Evolutionary conservation across 2,797 vertebrate genomes (phyloP), one percentile per base, ranked within the genome.

Genomic region (Scolopax bukidnonensis): DNA sequence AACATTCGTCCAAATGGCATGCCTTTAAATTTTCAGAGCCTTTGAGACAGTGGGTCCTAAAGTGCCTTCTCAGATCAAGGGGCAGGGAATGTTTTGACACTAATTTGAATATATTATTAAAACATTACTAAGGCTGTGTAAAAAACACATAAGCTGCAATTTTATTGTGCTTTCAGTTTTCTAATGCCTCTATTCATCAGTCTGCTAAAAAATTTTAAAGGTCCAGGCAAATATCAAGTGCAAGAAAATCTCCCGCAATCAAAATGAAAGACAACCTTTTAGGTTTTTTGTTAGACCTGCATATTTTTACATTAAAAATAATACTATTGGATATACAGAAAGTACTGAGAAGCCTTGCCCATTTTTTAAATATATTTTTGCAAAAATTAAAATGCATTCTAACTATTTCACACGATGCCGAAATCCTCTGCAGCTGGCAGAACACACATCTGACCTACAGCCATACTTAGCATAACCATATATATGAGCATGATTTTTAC

Each of bases 41-140:
- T 76, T 93, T 77, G 32, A 82, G 41, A 65, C 5, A 25, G 17
- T 4, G 12, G 84, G 74, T 87, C 80, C 83, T 84, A 6, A 93
- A 82, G 28, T 30, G 32, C 48, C 65, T 87, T 77, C 78, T 83
- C 56, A 74, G 80, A 77, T 84, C 18, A 48, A 69, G 16, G 33
- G 48, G 51, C 43, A 77, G 59, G 38, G 30, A 90, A 84, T 59
- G 30, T 81, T 88, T 93, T 63, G 36, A 94, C n/a, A 36, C 10
- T 77, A 54, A 57, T 89, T 87, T 80, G 28, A 56, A 80, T 92
- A 64, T 43, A 79, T 50, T 87, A 68, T 80, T n/a, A 80, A 57
- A 81, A 57, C 40, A 68, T 59, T 57, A 53, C 15, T 87, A 64
- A 82, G 38, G 1, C 25, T 50, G 20, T 63, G 17, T 27, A 70